A percentile compares a stretch with the other conserved stretches of the same genome.
phyloP scores from a whole-genome alignment of 2,888 invertebrate species.

The Steromphala cineraria region DNA sequence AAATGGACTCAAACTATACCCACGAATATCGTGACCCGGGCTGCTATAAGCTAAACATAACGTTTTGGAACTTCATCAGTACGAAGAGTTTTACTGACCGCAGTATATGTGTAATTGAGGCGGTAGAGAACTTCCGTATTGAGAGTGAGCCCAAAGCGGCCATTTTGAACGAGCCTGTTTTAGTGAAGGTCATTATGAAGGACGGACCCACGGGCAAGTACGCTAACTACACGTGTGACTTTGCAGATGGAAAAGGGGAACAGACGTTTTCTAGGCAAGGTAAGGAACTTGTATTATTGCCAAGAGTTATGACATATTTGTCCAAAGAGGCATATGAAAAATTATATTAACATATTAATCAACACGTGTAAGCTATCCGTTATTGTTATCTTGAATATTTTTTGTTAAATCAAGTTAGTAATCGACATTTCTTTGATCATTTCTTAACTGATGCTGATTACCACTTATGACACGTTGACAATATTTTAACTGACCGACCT shows the following conservation, averaged over 20 bases:
- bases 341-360: no score
- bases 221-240: conserved; percentile 45
- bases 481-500: no score
- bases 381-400: no score
- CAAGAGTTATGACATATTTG: no score
- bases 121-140: background rate
- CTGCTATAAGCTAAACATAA: background rate
- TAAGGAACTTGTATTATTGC: background rate
- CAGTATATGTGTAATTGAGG: background rate
- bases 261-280: background rate
- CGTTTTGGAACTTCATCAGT: background rate
- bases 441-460: no score
- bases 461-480: no score
- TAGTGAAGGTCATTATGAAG: conserved; percentile 42
- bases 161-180: conserved; percentile 36
- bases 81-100: background rate
- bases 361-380: no score
- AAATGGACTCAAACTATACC: background rate
- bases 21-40: background rate
- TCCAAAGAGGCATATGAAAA: no score
- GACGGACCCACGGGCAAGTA: conserved; percentile 44
- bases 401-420: no score
- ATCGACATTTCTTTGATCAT: no score
- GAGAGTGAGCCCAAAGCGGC: conserved; percentile 21
- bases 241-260: conserved; percentile 25